Base-by-base conservation (phyloP, 1,140 invertebrate species). In the Asbolus verrucosus region DNA sequence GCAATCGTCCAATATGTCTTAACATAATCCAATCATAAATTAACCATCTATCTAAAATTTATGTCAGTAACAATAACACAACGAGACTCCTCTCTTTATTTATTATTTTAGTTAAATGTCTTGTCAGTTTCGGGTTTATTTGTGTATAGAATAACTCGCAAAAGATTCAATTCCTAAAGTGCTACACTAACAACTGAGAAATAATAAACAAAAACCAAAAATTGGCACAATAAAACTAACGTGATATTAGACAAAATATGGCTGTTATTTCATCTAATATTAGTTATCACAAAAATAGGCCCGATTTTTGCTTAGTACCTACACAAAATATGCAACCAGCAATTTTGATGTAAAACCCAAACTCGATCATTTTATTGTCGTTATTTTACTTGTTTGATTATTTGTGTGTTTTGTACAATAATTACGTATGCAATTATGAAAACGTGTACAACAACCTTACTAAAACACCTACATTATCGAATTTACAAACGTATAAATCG, bases 241-340 rank as follows among this genome's bases (percentile, higher is more conserved):
- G n/a, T 38, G 16, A n/a, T 16, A 46, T 61, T 31, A 18, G 33
- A 16, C 14, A 36, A 67, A 63, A 67, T 67, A 70, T 73, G 72
- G 72, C 72, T 73, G 72, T 1, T 67, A 65, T 67, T 67, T 59
- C n/a, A 13, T 19, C 16, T n/a, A 43, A 67, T 14, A 14, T 13
- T 65, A 8, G 8, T 61, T 43, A 65, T 65, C 62, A 65, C 62
- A 65, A 43, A 43, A 65, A 24, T 65, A 65, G 62, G 62, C 62
- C 62, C 36, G 27, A 65, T 43, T 65, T 43, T 65, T 54, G 46
- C 14, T 54, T 54, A 54, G 46, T 54, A 54, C 46, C 46, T 8
- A n/a, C n/a, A n/a, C n/a, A 27, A 54, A n/a, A 27, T 36, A 6
- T 36, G 33, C 33, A 36, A 36, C 33, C 11, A 4, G 11, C n/a